Percentiles rank a stretch among this genome's conserved stretches.
phyloP scores from a whole-genome alignment of 2,797 vertebrate genomes.

The Helicolenus hilgendorfi region DNA sequence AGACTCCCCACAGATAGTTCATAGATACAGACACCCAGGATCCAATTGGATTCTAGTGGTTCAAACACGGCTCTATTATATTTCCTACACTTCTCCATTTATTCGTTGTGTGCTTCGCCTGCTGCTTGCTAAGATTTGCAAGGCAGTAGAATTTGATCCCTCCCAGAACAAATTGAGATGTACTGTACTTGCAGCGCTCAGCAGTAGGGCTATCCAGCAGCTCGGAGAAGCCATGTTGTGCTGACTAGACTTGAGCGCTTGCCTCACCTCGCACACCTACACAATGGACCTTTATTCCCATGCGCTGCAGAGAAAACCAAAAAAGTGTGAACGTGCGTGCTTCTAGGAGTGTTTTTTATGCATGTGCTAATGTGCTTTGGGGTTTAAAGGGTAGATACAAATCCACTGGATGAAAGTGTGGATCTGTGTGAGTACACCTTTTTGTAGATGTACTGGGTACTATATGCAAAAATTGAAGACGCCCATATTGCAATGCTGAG shows the following conservation, averaged over 20 bases:
- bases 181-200: constrained; percentile 84
- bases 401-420: constrained; percentile 18
- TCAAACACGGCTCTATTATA: constrained; percentile 69
- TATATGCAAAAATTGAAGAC: neutral
- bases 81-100: constrained; percentile 72
- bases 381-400: constrained; percentile 11
- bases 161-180: constrained; percentile 85
- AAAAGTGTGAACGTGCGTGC: constrained; percentile 8
- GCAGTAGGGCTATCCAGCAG: constrained; percentile 79
- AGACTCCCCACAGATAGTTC: constrained; percentile 52
- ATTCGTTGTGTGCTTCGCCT: constrained; percentile 61
- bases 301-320: constrained; percentile 20
- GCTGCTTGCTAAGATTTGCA: constrained; percentile 79
- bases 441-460: neutral
- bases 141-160: constrained; percentile 85
- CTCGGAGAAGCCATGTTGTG: constrained; percentile 79
- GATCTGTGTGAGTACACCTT: neutral
- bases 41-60: constrained; percentile 50
- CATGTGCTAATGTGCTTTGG: neutral
- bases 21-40: constrained; percentile 53
- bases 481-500: neutral
- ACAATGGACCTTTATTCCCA: constrained; percentile 64
- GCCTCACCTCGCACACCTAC: constrained; percentile 56
- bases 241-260: constrained; percentile 79
- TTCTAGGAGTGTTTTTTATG: neutral